Evolutionary conservation across 2,797 vertebrate species (phyloP), one percentile per base, ranked within the genome.

Genomic region (Tokudaia tokunoshimensis): DNA sequence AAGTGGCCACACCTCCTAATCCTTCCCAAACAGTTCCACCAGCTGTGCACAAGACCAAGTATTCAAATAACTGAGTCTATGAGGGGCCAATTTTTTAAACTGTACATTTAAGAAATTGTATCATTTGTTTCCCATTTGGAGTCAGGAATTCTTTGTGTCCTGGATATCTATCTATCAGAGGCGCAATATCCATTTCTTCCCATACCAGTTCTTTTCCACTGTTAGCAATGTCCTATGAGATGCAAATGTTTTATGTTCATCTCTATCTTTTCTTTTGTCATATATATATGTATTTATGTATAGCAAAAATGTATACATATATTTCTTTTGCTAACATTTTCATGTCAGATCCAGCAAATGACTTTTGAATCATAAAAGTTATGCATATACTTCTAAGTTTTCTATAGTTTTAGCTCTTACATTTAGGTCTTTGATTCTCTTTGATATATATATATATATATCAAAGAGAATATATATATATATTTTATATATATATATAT

Each of bases 221-320:
- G n/a, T 91, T 89, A 61, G 72, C 34, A 41, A 74, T 22, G 24
- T 85, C 4, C 50, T 75, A 63, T 85, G 74, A 89, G 14, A 13
- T 17, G 50, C 10, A 55, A 72, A 79, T 78, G 89, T 74, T 50
- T 88, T 37, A 67, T 67, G 65, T 80, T 85, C 19, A 55, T 41
- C 14, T 96, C 85, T 91, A 65, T 65, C 29, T 90, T 75, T 79
- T 75, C 59, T 81, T 70, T 65, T 41, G 11, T 84, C 84, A 31
- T 65, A 13, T 13, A 31, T 63, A 29, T 65, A 65, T 11, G 31
- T 31, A 67, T 67, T 2, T 41, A 41, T 41, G 41, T 41, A 41
- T 41, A 41, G 41, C 41, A 3, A 41, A 41, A 41, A 41, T 41
- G 41, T 57, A 61, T 61, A 61, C 22, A 57, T 57, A 57, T 57